Evolutionary conservation across 2,113 vertebrate species (phyloP).

Genomic region (Cololabis saira): DNA sequence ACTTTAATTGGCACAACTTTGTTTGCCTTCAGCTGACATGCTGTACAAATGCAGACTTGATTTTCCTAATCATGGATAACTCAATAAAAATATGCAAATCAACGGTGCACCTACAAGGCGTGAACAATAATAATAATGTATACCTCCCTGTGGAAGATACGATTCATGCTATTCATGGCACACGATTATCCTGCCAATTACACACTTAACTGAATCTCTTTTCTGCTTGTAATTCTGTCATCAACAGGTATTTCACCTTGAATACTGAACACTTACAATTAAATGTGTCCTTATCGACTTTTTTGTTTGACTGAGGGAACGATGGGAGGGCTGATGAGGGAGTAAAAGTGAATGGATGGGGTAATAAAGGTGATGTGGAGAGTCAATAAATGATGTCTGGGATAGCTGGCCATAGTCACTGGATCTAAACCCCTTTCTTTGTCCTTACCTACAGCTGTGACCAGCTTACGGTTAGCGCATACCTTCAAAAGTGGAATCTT

Average conservation of each 20-base stretch:
- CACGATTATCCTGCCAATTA: constrained; percentile 15
- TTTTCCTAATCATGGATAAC: constrained; percentile 5
- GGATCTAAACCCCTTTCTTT: constrained; percentile 8
- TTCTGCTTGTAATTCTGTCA: constrained; percentile 27
- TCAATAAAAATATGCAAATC: constrained; percentile 22
- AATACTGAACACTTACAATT: neutral
- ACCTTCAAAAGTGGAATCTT: no score
- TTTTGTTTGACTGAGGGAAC: constrained; percentile 4
- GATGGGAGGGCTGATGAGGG: constrained; percentile 15
- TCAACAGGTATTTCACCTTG: constrained; percentile 11
- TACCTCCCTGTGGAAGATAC: constrained; percentile 8
- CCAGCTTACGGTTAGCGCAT: neutral
- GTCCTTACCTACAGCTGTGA: neutral
- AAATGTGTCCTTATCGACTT: constrained; percentile 31
- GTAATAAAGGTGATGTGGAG: neutral
- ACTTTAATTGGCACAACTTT: neutral
- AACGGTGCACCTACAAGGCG: neutral
- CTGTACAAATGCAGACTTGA: constrained; percentile 1
- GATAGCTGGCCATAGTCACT: neutral
- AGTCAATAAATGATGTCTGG: constrained; percentile 10
- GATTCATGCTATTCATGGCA: constrained; percentile 15
- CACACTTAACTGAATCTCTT: constrained; percentile 14
- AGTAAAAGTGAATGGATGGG: constrained; percentile 2
- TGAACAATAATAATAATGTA: constrained; percentile 21
- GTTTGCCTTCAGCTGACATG: constrained; percentile 7